These are phyloP conservation scores for Melozone crissalis DNA, from an alignment of 2,113 vertebrate genomes.

Conservation along the genomic window DNA sequence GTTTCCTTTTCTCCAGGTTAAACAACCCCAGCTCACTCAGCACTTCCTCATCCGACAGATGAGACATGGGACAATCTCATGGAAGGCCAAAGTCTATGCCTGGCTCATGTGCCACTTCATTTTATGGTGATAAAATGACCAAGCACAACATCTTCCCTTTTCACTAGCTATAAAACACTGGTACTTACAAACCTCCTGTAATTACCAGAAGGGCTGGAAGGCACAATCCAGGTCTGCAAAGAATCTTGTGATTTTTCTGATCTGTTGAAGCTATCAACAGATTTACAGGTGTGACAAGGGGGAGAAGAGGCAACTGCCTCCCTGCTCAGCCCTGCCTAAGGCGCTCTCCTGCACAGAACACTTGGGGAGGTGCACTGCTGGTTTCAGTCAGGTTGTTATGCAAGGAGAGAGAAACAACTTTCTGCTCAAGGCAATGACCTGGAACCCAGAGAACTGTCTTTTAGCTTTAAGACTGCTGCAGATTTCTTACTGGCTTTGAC, in stretches of 20 bases:
- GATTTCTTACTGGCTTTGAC: neutral
- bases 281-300: neutral
- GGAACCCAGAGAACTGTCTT: neutral
- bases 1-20: no score
- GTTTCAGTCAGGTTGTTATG: neutral
- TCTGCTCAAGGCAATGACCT: neutral
- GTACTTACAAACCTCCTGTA: neutral
- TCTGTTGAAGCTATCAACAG: neutral
- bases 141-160: neutral
- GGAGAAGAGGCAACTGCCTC: neutral
- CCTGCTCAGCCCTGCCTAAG: neutral
- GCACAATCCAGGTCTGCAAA: neutral
- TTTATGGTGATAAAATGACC: neutral
- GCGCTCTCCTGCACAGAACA: neutral
- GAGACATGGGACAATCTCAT: rapidly evolving
- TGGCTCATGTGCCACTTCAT: neutral
- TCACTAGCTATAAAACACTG: neutral
- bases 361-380: neutral
- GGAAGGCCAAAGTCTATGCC: neutral
- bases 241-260: neutral
- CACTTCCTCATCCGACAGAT: no score
- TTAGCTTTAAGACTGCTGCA: neutral
- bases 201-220: neutral
- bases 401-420: neutral
- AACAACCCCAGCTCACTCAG: no score